Base-by-base conservation (phyloP, 1,140 invertebrate species). In the Campoletis sonorensis region DNA sequence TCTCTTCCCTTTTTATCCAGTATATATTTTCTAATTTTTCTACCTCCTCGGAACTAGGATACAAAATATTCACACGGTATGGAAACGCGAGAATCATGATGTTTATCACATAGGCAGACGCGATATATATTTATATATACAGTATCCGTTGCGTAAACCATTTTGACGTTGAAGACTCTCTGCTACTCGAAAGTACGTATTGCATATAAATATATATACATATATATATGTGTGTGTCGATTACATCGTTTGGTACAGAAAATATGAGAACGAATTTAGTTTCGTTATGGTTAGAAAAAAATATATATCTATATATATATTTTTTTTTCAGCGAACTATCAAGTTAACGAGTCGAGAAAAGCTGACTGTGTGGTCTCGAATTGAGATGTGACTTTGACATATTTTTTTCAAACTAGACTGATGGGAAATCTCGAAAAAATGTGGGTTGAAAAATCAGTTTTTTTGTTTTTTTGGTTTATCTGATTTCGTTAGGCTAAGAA, bases 61-160 rank as follows among this genome's bases (percentile, higher is more conserved):
- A 83, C 84, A 84, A 88, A 90, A 89, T 88, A 89, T 90, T 90
- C 89, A 91, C 88, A 90, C 88, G 90, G 83, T 51, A 37, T 64
- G 58, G 15, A 61, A 61, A 27, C 61, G 58, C 33, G 58, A 78
- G 21, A 77, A n/a, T 64, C 27, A 18, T 45, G 8, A 13, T 27
- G 26, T 70, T 33, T 70, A 70, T 30, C 37, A 13, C n/a, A 45
- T 30, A 18, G 45, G 23, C 21, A 75, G 21, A 54, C 45, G 5
- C 33, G 15, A 40, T 54, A 75, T 54, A 54, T 75, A 67, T 61
- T 58, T 54, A 75, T 30, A 54, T 75, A 49, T 61, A 78, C 58
- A 64, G 23, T 64, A 23, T 5, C 3, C 8, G n/a, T 78, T 78
- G 58, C 76, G 58, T 78, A 78, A 78, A 78, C 54, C 26, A 58